Percentiles rank a stretch among this genome's conserved stretches.
These are phyloP conservation scores for Ophion slaviceki DNA, from an alignment of 2,888 invertebrate genomes.

Conservation along the genomic window DNA sequence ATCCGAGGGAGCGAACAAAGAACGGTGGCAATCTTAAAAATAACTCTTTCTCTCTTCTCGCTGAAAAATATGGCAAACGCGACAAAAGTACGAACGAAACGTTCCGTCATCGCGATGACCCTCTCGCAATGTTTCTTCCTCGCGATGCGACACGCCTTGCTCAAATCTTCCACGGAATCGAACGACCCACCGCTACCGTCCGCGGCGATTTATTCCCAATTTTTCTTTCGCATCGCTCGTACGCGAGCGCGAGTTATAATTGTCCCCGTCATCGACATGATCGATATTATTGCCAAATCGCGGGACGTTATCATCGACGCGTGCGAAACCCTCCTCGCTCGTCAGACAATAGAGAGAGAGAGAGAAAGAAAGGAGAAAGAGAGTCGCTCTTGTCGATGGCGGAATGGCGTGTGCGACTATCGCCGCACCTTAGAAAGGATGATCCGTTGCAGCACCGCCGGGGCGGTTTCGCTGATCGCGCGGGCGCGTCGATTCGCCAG, in stretches of 20 bases:
- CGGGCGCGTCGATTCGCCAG: slow-evolving; percentile 48
- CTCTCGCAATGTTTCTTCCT: no score
- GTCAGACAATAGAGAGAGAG: slow-evolving; percentile 50
- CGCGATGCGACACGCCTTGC: no score
- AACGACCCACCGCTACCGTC: no score
- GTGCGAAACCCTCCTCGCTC: slow-evolving; percentile 12
- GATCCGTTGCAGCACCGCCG: slow-evolving; percentile 67
- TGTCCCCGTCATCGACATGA: slow-evolving; percentile 53
- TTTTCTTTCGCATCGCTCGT: not conserved
- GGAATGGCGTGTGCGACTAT: slow-evolving; percentile 62
- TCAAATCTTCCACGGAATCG: no score
- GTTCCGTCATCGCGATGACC: not conserved
- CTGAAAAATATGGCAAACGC: slow-evolving; percentile 53
- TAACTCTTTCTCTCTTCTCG: slow-evolving; percentile 60
- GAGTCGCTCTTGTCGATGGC: slow-evolving; percentile 35
- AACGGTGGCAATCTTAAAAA: slow-evolving; percentile 54
- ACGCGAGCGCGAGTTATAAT: slow-evolving; percentile 49
- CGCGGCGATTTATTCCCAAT: no score
- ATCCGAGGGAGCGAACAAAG: slow-evolving; percentile 56
- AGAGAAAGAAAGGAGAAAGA: not conserved
- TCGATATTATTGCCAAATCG: slow-evolving; percentile 52
- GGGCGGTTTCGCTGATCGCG: slow-evolving; percentile 7
- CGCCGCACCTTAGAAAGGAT: slow-evolving; percentile 69
- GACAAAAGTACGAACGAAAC: not conserved
- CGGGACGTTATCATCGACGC: slow-evolving; percentile 40